A percentile compares a stretch with the other conserved stretches of the same genome.
Conservation (phyloP, 1,140 invertebrate species). For the Drosophila orosa region DNA sequence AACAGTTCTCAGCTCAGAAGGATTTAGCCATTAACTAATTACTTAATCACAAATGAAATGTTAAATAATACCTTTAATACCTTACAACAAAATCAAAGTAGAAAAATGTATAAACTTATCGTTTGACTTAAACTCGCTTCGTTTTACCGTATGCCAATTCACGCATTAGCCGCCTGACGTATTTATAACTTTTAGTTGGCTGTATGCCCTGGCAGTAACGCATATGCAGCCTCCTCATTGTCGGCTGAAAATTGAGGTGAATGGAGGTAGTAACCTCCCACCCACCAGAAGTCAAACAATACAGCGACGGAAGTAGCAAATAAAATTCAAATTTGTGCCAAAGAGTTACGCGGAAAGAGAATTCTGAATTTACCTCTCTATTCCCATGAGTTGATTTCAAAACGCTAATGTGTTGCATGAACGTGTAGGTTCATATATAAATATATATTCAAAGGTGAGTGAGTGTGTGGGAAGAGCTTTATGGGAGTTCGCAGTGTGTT, state of each 20-base stretch:
- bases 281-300: slow-evolving; percentile 63
- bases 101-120: background rate
- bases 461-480: slow-evolving; percentile 56
- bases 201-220: slow-evolving; percentile 54
- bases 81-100: background rate
- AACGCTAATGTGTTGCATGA: slow-evolving; percentile 65
- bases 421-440: slow-evolving; percentile 1
- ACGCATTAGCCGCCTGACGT: slow-evolving; percentile 60
- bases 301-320: slow-evolving; percentile 77
- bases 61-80: background rate
- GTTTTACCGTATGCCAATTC: slow-evolving; percentile 47
- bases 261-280: background rate
- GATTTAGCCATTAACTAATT: no score
- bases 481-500: slow-evolving; percentile 41
- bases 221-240: slow-evolving; percentile 63
- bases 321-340: slow-evolving; percentile 82
- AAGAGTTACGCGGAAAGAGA: slow-evolving; percentile 69
- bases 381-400: slow-evolving; percentile 61
- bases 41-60: no score
- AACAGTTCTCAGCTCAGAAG: no score
- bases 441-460: slow-evolving; percentile 13
- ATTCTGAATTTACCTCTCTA: slow-evolving; percentile 14
- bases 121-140: slow-evolving; percentile 14
- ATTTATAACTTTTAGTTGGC: slow-evolving; percentile 66
- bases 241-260: background rate